Evolutionary conservation across 2,888 invertebrate genomes (phyloP), one percentile per base, ranked within the genome.

Genomic region (Apomyelois bistriatella): DNA sequence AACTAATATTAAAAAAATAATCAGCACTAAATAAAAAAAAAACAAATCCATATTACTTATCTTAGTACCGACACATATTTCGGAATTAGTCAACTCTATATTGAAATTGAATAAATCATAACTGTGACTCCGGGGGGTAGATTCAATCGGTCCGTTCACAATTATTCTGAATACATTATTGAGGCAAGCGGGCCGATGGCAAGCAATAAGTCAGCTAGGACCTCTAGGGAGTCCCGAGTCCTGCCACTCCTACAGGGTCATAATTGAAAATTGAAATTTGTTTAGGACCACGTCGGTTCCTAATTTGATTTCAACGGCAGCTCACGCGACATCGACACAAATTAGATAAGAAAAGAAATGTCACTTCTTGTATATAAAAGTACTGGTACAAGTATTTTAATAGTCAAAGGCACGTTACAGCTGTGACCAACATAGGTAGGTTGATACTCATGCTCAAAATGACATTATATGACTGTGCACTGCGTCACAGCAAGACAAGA

Each of bases 211-310:
- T 88, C 83, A 85, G 56, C 72, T 55, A 71, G 68, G 64, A 70
- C 71, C 88, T 81, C 82, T 59, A 61, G 86, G 84, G 87, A 82
- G 70, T 49, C 60, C 65, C 61, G 62, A 65, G 64, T 66, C 70
- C 62, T 63, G 73, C 75, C 74, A 78, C 74, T 80, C 75, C 76
- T 78, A 73, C 76, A 68, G 74, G 72, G 62, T 70, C 77, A 84
- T 87, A 88, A 89, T 89, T 88, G 88, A 85, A 85, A 87, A 88
- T 88, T 86, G 85, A 87, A 89, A 90, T 89, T 90, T 89, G 85
- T 88, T 87, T 87, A 88, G 88, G 87, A 82, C 78, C 74, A 74
- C 72, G 73, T 70, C 70, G 78, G 69, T 72, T 74, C 62, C 77
- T 88, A 86, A 89, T 86, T 89, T 77, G 80, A 88, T 88, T 85